Base-by-base conservation (phyloP, 2,888 invertebrate genomes). In the Helicoverpa assulta region DNA sequence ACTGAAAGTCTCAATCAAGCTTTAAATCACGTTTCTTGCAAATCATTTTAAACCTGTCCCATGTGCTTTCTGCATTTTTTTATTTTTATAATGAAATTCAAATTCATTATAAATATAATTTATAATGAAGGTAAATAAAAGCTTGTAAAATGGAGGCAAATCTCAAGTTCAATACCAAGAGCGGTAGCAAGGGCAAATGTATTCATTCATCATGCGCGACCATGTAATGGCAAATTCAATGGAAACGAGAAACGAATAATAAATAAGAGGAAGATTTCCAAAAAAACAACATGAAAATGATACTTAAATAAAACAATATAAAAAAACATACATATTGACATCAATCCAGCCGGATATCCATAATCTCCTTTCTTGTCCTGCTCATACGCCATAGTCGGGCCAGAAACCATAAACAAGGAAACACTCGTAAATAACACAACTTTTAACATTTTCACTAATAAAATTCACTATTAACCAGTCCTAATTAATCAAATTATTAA, bases 251-350 rank as follows among this genome's bases (percentile, higher is more conserved):
- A 47, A 47, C 1, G 47, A 47, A 47, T 47, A n/a, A 6, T 47
- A 47, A 47, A 47, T 5, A 47, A 6, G n/a, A 47, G 47, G 47
- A 47, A 47, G n/a, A 47, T 47, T n/a, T 47, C 0, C 47, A 47
- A 47, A 47, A 47, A n/a, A 12, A 1, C 40, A 47, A 1, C 4
- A 47, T 16, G 4, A 10, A 54, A 43, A 37, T 2, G 12, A 2
- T 6, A 68, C 5, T 18, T 50, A 12, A 53, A 54, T 26, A 0
- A 58, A 59, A 40, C n/a, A 54, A 29, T 14, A 10, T 8, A 37
- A 67, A 0, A 37, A 51, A 69, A 94, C 95, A 78, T 94, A 95
- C 95, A 95, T 84, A 91, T 89, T 83, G 94, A 92, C 91, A 94
- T 89, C 21, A 93, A 86, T 86, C 95, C 95, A 50, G 89, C 89